Evolutionary conservation across 1,140 invertebrate species (phyloP), one percentile per base, ranked within the genome.

Genomic region (Lycorma delicatula): DNA sequence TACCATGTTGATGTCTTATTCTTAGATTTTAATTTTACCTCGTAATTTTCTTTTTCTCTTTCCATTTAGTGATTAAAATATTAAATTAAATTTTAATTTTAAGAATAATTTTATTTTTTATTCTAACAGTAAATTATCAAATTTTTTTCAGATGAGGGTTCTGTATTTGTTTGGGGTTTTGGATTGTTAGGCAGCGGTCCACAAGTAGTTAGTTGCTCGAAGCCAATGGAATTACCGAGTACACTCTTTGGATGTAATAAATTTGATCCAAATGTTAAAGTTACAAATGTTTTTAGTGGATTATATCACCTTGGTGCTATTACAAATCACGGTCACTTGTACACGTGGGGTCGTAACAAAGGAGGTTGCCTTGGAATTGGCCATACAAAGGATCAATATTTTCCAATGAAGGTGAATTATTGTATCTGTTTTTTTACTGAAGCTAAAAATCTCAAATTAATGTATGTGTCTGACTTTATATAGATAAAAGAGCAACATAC

Each of bases 161-260:
- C 89, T 34, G 89, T 94, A 0, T 97, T 82, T 75, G 83, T 88
- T 1, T 97, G 94, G 94, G 94, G 95, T 9, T 95, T 82, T 72
- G 95, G 95, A 46, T 80, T 95, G 61, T 74, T 98, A 38, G 94
- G 94, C 0, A 77, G 86, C 41, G 94, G 94, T 0, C 93, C 93
- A 1, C 76, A 84, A 64, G 81, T 89, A 0, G 75, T 83, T 55
- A 77, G 80, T 56, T 72, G 81, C 5, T 61, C 68, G 4, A 72
- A 72, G 60, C 94, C 93, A 1, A 79, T 81, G 46, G 67, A 79
- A 59, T 82, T 97, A 44, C 87, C 93, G 7, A 67, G 79, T 7
- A 78, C 84, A 1, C 71, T 97, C 16, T 96, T 97, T 74, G 93
- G 93, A 0, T 68, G 75, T 22, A 94, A 92, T 72, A 83, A 87